Conservation (phyloP, 2,113 vertebrate species). For the Sorex araneus region DNA sequence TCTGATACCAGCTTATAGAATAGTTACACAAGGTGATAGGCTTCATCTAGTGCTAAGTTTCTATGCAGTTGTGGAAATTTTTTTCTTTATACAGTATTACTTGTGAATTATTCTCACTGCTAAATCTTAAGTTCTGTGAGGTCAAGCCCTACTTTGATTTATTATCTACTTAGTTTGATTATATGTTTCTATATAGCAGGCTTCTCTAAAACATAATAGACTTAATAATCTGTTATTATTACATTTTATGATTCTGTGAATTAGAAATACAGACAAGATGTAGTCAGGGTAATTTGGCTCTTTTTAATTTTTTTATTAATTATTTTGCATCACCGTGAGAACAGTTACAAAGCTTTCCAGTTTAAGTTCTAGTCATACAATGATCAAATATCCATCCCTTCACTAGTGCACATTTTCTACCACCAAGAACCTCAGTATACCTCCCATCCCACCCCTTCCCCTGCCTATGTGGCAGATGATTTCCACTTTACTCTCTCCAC, state of each 20-base stretch:
- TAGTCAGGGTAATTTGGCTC: neutral
- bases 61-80: neutral
- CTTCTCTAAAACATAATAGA: neutral
- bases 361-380: too few species aligned
- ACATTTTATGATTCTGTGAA: constrained; percentile 5
- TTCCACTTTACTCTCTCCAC: too few species aligned
- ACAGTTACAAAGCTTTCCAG: too few species aligned
- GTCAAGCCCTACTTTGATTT: constrained; percentile 18
- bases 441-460: too few species aligned
- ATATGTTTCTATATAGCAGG: neutral
- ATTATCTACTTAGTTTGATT: constrained; percentile 20
- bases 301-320: too few species aligned
- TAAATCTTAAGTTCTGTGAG: constrained; percentile 31
- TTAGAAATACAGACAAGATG: constrained; percentile 2
- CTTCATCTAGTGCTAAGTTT: constrained; percentile 53
- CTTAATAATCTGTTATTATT: constrained; percentile 40
- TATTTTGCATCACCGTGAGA: too few species aligned
- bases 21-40: constrained; percentile 7
- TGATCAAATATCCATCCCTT: too few species aligned
- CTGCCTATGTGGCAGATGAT: too few species aligned
- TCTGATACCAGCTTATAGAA: neutral
- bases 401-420: too few species aligned
- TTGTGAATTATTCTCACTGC: constrained; percentile 37
- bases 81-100: constrained; percentile 5
- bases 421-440: too few species aligned